A percentile compares a stretch with the other conserved stretches of the same genome.
Conservation (phyloP, 2,888 invertebrate species). For the Zelleria hepariella region DNA sequence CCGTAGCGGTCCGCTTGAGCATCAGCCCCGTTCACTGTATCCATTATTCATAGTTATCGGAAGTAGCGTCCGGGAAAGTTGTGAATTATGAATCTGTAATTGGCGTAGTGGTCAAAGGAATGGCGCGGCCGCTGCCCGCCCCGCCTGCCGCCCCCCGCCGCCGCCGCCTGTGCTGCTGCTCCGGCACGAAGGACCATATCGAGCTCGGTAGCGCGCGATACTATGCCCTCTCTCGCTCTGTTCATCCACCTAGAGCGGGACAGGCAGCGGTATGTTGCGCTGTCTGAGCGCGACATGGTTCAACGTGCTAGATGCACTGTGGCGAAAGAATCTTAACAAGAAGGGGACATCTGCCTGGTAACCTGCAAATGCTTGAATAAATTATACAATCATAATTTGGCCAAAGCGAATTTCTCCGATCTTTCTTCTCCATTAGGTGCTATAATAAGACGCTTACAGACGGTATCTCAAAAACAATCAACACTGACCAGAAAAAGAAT, state of each 20-base stretch:
- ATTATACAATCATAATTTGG: too few species aligned
- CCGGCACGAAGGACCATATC: too few species aligned
- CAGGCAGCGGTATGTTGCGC: constrained; percentile 2
- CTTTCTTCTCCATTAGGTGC: too few species aligned
- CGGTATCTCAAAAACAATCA: too few species aligned
- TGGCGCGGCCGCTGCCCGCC: constrained; percentile 3
- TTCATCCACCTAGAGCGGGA: background rate
- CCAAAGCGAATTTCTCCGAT: too few species aligned
- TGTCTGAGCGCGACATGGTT: constrained; percentile 6
- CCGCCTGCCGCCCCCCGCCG: constrained; percentile 5
- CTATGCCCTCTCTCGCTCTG: too few species aligned
- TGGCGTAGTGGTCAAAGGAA: constrained; percentile 20
- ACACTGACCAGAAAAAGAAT: too few species aligned
- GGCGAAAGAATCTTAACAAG: background rate
- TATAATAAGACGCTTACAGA: too few species aligned
- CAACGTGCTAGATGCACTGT: too few species aligned
- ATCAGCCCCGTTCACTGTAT: constrained; percentile 18
- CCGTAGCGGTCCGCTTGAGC: constrained; percentile 16
- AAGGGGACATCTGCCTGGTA: too few species aligned
- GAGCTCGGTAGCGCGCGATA: too few species aligned
- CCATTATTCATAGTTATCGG: constrained; percentile 25
- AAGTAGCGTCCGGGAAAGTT: constrained; percentile 22
- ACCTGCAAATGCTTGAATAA: too few species aligned
- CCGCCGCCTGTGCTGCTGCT: background rate
- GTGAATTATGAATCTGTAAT: constrained; percentile 26